These are phyloP conservation scores for Silurus meridionalis DNA, from an alignment of 2,113 vertebrate genomes.

Conservation along the genomic window DNA sequence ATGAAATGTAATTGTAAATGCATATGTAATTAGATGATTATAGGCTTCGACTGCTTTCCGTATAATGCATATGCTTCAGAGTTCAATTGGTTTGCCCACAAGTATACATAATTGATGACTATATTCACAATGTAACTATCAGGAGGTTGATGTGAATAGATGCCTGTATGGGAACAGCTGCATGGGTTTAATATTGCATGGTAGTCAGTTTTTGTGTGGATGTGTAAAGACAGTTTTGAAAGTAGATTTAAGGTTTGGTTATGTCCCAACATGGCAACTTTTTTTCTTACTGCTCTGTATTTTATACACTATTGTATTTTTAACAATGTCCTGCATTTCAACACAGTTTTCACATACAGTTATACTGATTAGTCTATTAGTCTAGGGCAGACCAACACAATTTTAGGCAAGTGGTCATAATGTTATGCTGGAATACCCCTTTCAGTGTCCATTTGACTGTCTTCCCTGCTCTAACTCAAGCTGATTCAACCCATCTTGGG, in stretches of 20 bases:
- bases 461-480: too few species aligned
- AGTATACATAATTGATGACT: background rate
- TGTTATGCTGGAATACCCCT: too few species aligned
- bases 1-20: background rate
- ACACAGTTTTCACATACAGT: background rate
- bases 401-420: too few species aligned
- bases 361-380: background rate
- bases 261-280: slow-evolving; percentile 2
- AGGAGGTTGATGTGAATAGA: background rate
- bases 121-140: background rate
- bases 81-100: background rate
- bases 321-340: background rate
- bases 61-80: background rate
- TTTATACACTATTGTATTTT: background rate
- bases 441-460: too few species aligned
- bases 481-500: too few species aligned
- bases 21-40: background rate
- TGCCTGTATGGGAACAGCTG: background rate
- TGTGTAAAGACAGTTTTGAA: background rate
- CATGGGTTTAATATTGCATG: background rate
- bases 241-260: background rate
- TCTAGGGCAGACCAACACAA: too few species aligned
- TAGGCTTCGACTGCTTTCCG: background rate
- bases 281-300: background rate
- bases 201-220: background rate